Percentiles rank a stretch among this genome's conserved stretches.
Evolutionary conservation across 2,888 invertebrate species (phyloP).

Genomic region (Hydroisotoma schaefferi): DNA sequence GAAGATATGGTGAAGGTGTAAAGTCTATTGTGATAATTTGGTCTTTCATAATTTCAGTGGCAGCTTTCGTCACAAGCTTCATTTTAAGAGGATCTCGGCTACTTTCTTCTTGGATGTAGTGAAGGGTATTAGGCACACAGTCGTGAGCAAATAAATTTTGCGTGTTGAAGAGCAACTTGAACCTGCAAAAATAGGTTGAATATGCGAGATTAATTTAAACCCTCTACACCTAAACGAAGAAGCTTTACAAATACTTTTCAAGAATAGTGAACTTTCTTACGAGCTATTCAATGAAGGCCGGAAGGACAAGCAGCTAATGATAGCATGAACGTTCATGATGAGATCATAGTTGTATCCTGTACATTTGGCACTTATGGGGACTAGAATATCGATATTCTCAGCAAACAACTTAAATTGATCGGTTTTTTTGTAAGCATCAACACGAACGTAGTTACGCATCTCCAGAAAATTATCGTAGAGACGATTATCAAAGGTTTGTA

Average conservation of each 20-base stretch:
- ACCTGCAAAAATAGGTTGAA: conserved; percentile 21
- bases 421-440: conserved; percentile 36
- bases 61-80: conserved; percentile 40
- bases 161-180: conserved; percentile 39
- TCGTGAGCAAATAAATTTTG: conserved; percentile 42
- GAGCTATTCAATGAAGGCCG: conserved; percentile 38
- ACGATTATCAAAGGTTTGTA: conserved; percentile 27
- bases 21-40: conserved; percentile 43
- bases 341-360: conserved; percentile 43
- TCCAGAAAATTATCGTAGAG: conserved; percentile 39
- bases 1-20: conserved; percentile 41
- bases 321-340: conserved; percentile 43
- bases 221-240: not conserved
- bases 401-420: conserved; percentile 31
- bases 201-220: not conserved
- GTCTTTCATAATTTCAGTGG: conserved; percentile 35
- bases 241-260: not conserved
- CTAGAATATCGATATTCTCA: conserved; percentile 31
- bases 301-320: conserved; percentile 43
- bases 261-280: conserved; percentile 24
- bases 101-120: conserved; percentile 36
- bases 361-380: conserved; percentile 41
- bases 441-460: conserved; percentile 31
- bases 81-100: conserved; percentile 26
- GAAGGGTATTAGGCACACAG: conserved; percentile 47